Percentiles rank a stretch among this genome's conserved stretches.
These are phyloP conservation scores for Syrrhaptes paradoxus DNA, from an alignment of 2,113 vertebrate genomes.

Conservation along the genomic window DNA sequence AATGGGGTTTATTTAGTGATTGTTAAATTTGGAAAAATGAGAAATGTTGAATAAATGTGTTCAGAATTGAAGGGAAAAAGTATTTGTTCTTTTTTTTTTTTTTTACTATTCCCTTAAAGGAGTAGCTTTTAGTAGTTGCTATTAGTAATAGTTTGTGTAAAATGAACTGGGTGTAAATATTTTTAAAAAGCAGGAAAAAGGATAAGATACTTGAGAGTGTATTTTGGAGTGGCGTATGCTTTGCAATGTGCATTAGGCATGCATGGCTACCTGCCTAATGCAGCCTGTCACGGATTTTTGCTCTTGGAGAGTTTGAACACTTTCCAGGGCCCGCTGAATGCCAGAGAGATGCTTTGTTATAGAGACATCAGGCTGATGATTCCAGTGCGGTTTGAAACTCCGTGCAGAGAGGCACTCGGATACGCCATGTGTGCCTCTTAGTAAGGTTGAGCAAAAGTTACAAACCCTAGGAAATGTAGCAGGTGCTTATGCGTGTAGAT, in stretches of 20 bases:
- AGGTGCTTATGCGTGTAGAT: neutral
- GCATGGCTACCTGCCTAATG: slow-evolving; percentile 48
- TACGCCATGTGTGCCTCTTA: neutral
- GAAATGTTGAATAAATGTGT: neutral
- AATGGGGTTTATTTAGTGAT: neutral
- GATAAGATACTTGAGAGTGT: neutral
- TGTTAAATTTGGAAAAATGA: neutral
- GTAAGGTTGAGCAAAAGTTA: neutral
- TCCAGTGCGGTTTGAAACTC: neutral
- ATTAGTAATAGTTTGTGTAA: neutral
- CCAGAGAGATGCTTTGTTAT: slow-evolving; percentile 34
- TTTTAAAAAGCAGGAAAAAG: neutral
- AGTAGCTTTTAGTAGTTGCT: neutral
- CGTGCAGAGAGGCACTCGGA: neutral
- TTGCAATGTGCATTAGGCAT: slow-evolving; percentile 8
- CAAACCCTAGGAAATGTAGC: neutral
- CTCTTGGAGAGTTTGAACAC: slow-evolving; percentile 6
- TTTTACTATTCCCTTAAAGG: neutral
- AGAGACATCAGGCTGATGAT: neutral
- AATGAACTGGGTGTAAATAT: neutral
- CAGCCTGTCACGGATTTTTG: slow-evolving; percentile 30
- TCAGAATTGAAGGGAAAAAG: neutral
- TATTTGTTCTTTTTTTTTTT: neutral
- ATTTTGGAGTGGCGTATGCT: neutral
- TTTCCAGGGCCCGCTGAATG: slow-evolving; percentile 10